phyloP scores from a whole-genome alignment of 2,113 vertebrate species.

The Notothenia rossii region DNA sequence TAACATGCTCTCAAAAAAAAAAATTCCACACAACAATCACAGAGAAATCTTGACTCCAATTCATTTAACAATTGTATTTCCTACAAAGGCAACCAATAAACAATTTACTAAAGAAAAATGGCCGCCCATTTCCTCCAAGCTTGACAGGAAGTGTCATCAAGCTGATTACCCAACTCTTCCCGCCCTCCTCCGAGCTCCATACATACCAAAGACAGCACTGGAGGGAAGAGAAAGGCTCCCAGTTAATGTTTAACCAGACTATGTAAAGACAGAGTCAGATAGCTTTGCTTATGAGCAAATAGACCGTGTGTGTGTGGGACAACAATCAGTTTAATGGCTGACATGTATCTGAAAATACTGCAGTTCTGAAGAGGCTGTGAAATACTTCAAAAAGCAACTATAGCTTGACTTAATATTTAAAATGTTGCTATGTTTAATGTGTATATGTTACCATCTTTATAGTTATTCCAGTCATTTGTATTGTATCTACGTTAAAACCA shows the following conservation, averaged over 20 bases:
- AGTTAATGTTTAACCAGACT: conserved; percentile 77
- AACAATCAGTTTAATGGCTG: conserved; percentile 27
- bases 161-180: conserved; percentile 29
- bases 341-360: conserved; percentile 17
- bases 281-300: conserved; percentile 72
- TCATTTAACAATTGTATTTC: too few species aligned
- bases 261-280: conserved; percentile 65
- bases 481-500: not conserved
- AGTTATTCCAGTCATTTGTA: not conserved
- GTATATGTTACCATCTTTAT: not conserved
- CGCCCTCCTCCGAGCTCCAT: conserved; percentile 29
- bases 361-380: conserved; percentile 13
- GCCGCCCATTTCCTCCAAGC: conserved; percentile 32
- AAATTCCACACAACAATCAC: not conserved
- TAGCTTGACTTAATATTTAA: not conserved
- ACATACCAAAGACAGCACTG: conserved; percentile 67
- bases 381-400: not conserved
- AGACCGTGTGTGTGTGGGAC: conserved; percentile 33
- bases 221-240: conserved; percentile 58
- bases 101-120: not conserved
- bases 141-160: conserved; percentile 53
- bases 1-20: conserved; percentile 8
- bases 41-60: not conserved
- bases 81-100: conserved; percentile 3
- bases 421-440: not conserved